Percentiles rank a stretch among this genome's conserved stretches.
phyloP scores from a whole-genome alignment of 2,888 invertebrate genomes.

The Eupithecia tripunctaria region DNA sequence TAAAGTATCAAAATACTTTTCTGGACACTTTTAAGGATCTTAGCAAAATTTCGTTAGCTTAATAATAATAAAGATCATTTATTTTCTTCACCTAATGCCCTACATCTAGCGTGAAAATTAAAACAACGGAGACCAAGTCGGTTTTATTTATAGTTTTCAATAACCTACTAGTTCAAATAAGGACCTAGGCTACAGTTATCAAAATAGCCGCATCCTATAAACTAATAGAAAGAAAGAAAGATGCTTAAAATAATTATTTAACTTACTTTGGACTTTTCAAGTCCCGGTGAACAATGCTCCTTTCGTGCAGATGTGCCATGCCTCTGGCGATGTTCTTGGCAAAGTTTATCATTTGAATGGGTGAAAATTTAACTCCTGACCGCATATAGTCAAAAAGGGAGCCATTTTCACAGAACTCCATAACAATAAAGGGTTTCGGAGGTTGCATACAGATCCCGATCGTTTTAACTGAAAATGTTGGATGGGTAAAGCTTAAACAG shows the following conservation, averaged over 20 bases:
- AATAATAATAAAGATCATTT: no score
- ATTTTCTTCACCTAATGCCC: no score
- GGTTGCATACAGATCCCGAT: slow-evolving; percentile 96
- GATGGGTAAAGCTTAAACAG: neutral
- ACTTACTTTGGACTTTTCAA: slow-evolving; percentile 99
- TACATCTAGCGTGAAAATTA: neutral
- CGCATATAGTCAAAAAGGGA: slow-evolving; percentile 95
- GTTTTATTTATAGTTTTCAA: neutral
- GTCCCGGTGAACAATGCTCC: slow-evolving; percentile 99
- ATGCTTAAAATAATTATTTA: neutral
- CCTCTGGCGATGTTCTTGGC: slow-evolving; percentile 97
- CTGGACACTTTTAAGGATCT: no score
- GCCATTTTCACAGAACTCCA: slow-evolving; percentile 99
- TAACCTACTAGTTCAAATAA: neutral
- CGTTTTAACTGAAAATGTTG: slow-evolving; percentile 80
- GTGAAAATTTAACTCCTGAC: slow-evolving; percentile 92
- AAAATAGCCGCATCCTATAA: neutral
- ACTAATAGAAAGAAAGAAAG: neutral
- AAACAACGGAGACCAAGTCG: neutral
- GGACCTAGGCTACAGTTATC: neutral
- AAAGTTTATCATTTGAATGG: slow-evolving; percentile 95
- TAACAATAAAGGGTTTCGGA: slow-evolving; percentile 97
- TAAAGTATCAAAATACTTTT: no score
- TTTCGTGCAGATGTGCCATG: slow-evolving; percentile 97
- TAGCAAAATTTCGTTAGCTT: no score